Evolutionary conservation across 2,888 invertebrate genomes (phyloP), one percentile per base, ranked within the genome.

Genomic region (Drosophila gaucha): DNA sequence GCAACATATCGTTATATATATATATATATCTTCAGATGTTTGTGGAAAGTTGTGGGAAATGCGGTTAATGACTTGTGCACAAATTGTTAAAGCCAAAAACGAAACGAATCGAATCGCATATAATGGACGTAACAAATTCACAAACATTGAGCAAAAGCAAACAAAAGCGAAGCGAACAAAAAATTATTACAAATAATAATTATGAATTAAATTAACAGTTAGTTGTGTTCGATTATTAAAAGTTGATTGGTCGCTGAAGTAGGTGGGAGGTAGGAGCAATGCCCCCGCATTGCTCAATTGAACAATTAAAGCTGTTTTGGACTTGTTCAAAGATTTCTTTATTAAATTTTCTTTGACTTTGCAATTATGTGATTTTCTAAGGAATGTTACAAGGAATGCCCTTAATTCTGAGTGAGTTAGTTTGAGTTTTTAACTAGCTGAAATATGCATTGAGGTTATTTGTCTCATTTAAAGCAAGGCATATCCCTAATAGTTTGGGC

Each of bases 41-140:
- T 41, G 26, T 67, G 62, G 74, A 73, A 74, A 74, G 74, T 38
- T 36, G 43, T 30, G 49, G 49, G 8, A 24, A 49, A 49, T 57
- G 49, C 55, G 49, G 55, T 52, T 68, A 74, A 74, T 72, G 71
- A 62, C 50, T 74, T 73, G 67, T 57, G 69, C 57, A 43, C 6
- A 55, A 60, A 68, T 36, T 60, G 35, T 18, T 51, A 39, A 62
- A 24, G 26, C 28, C 30, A 16, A 46, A 56, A 33, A 62, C 22
- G 31, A 35, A 47, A 35, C 35, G 47, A 20, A 20, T 46, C 18
- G 31, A 46, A 31, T 31, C 31, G 46, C 43, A 44, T 56, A 74
- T 67, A 70, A 74, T 59, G 46, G 18, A 56, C 51, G 60, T 35
- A 66, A 59, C 73, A 44, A 39, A 54, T 60, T 65, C 43, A 26